Percentiles rank a stretch among this genome's conserved stretches.
phyloP scores from a whole-genome alignment of 2,888 invertebrate species.

The Cosmopolites sordidus region DNA sequence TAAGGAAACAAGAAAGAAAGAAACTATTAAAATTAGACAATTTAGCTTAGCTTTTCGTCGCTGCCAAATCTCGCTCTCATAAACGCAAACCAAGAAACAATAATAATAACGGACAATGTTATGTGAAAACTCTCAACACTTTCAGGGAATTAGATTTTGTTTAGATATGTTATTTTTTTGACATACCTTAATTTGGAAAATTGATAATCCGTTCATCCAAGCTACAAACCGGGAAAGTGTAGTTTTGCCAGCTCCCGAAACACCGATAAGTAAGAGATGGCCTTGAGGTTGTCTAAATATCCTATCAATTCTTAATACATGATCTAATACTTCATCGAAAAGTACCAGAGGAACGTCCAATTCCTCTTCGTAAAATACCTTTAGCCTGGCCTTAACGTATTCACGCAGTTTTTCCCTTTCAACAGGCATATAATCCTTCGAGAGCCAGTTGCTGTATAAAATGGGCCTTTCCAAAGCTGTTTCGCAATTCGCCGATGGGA shows the following conservation, averaged over 20 bases:
- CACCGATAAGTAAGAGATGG: slow-evolving; percentile 94
- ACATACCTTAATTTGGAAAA: slow-evolving; percentile 88
- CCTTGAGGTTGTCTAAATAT: slow-evolving; percentile 99
- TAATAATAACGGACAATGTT: too few species aligned
- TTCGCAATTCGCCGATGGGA: slow-evolving; percentile 66
- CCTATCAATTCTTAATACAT: slow-evolving; percentile 96
- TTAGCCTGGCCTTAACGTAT: slow-evolving; percentile 94
- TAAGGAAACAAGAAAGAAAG: too few species aligned
- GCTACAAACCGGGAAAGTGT: slow-evolving; percentile 98
- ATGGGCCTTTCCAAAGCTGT: slow-evolving; percentile 90
- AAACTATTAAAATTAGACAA: too few species aligned
- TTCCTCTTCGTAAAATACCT: slow-evolving; percentile 99
- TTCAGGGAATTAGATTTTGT: not conserved
- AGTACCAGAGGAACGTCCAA: slow-evolving; percentile 96
- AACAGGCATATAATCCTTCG: slow-evolving; percentile 96
- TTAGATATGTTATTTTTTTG: too few species aligned
- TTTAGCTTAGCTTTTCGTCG: too few species aligned
- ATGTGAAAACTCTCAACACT: too few species aligned
- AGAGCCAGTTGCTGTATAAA: slow-evolving; percentile 97
- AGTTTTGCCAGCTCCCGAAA: slow-evolving; percentile 98
- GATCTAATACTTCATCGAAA: slow-evolving; percentile 99
- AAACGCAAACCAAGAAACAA: too few species aligned
- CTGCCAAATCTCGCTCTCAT: too few species aligned
- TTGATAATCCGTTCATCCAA: slow-evolving; percentile 99
- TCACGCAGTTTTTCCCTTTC: slow-evolving; percentile 91